A percentile compares a stretch with the other conserved stretches of the same genome.
These are phyloP conservation scores for Colossoma macropomum DNA, from an alignment of 2,113 vertebrate genomes.

Conservation along the genomic window DNA sequence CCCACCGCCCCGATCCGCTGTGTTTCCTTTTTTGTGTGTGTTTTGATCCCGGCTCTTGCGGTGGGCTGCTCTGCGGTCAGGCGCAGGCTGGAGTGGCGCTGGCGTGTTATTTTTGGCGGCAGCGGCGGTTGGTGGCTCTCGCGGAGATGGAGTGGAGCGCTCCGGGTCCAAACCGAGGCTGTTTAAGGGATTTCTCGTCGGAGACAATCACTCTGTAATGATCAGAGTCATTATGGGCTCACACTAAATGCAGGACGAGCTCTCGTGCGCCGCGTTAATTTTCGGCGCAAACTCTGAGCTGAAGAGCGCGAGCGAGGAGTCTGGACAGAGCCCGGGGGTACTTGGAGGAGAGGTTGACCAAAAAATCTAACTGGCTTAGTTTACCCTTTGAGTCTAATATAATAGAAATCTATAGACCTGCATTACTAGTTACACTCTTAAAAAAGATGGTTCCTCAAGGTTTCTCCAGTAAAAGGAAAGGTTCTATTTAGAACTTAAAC, in stretches of 20 bases:
- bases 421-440: too few relatives aligned
- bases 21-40: constrained; percentile 87
- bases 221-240: constrained; percentile 71
- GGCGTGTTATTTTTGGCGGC: constrained; percentile 84
- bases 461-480: too few relatives aligned
- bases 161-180: constrained; percentile 77
- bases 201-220: constrained; percentile 80
- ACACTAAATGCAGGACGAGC: constrained; percentile 50
- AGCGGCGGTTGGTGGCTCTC: constrained; percentile 82
- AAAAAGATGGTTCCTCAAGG: too few relatives aligned
- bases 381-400: too few relatives aligned
- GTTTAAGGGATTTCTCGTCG: constrained; percentile 80
- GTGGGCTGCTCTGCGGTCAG: constrained; percentile 75
- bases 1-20: constrained; percentile 80
- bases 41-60: constrained; percentile 83
- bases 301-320: constrained; percentile 5
- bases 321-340: not conserved
- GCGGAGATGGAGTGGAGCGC: constrained; percentile 70
- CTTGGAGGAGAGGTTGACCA: not conserved
- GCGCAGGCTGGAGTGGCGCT: constrained; percentile 82
- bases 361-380: not conserved
- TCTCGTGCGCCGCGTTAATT: constrained; percentile 47
- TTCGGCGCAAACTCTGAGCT: constrained; percentile 25
- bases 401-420: too few relatives aligned
- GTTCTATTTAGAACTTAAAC: too few relatives aligned